These are phyloP conservation scores for Ophraella communa DNA, from an alignment of 2,888 invertebrate genomes.

Conservation along the genomic window DNA sequence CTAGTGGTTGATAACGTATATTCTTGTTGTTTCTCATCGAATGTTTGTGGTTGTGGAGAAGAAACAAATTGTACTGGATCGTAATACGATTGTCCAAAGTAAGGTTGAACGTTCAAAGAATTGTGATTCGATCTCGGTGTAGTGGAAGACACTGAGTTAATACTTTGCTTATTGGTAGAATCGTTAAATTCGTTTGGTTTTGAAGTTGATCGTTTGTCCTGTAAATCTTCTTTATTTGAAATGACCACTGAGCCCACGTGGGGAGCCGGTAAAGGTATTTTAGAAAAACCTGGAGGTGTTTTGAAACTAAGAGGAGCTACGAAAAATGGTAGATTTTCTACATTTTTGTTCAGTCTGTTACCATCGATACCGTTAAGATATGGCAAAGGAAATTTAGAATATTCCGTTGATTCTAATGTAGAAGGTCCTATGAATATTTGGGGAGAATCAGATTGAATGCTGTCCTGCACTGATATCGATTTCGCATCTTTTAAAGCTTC, in stretches of 20 bases:
- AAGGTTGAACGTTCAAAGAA: slow-evolving; percentile 22
- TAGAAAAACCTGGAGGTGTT: slow-evolving; percentile 83
- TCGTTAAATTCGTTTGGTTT: slow-evolving; percentile 26
- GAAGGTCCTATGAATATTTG: slow-evolving; percentile 84
- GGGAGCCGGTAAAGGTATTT: slow-evolving; percentile 84
- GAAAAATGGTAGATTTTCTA: slow-evolving; percentile 80
- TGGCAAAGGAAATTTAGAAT: slow-evolving; percentile 81
- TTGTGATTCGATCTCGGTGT: slow-evolving; percentile 13
- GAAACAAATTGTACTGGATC: slow-evolving; percentile 5
- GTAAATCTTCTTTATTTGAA: slow-evolving; percentile 43
- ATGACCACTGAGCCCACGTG: slow-evolving; percentile 87
- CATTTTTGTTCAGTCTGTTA: slow-evolving; percentile 72
- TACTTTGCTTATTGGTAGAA: slow-evolving; percentile 1
- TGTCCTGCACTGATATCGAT: slow-evolving; percentile 79
- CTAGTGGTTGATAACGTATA: slow-evolving; percentile 4
- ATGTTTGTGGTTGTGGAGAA: slow-evolving; percentile 26
- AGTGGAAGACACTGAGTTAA: background rate
- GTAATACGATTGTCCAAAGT: slow-evolving; percentile 22
- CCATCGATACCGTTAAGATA: slow-evolving; percentile 78
- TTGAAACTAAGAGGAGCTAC: slow-evolving; percentile 86
- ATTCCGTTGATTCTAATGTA: slow-evolving; percentile 73
- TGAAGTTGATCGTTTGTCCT: slow-evolving; percentile 35
- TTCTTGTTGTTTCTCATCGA: slow-evolving; percentile 20
- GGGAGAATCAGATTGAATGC: slow-evolving; percentile 72
- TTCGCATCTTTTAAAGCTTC: slow-evolving; percentile 72